Base-by-base conservation (phyloP, 2,888 invertebrate species). In the Vandiemenella viatica region DNA sequence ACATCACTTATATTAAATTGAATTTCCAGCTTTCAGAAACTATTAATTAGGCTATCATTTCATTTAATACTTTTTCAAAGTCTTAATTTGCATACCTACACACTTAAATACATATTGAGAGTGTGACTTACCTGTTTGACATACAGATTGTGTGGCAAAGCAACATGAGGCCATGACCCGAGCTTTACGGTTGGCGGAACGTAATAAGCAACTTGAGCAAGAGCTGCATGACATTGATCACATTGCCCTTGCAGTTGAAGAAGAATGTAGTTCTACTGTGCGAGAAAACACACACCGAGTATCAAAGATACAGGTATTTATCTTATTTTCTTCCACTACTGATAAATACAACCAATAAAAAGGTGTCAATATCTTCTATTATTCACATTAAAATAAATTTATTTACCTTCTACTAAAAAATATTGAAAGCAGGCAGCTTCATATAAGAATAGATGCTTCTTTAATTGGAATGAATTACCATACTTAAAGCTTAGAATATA, bases 91-190 rank as follows among this genome's bases (percentile, higher is more conserved):
- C n/a, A n/a, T n/a, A n/a, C n/a, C n/a, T n/a, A n/a, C n/a, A n/a
- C n/a, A n/a, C n/a, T n/a, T n/a, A n/a, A n/a, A n/a, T n/a, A n/a
- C n/a, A n/a, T n/a, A n/a, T n/a, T n/a, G n/a, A n/a, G n/a, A n/a
- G n/a, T n/a, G n/a, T n/a, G n/a, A n/a, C n/a, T n/a, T n/a, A n/a
- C n/a, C n/a, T n/a, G n/a, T n/a, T n/a, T n/a, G n/a, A n/a, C n/a
- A n/a, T 61, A 47, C 55, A 66, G 77, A 72, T 55, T 70, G 77
- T 17, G 62, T 81, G 50, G 69, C 72, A 47, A 80, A 80, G 58
- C 81, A 83, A 60, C 87, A 87, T 63, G 85, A 86, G 62, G 87
- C 86, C 4, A 86, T 86, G 84, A 70, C 80, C 41, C 69, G 80
- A 55, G 85, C 86, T 5, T 66, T 86, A 40, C 71, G 71, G 59